These are phyloP conservation scores for Amblyopsis hoosieri DNA, from an alignment of 2,797 vertebrate genomes.

Conservation along the genomic window DNA sequence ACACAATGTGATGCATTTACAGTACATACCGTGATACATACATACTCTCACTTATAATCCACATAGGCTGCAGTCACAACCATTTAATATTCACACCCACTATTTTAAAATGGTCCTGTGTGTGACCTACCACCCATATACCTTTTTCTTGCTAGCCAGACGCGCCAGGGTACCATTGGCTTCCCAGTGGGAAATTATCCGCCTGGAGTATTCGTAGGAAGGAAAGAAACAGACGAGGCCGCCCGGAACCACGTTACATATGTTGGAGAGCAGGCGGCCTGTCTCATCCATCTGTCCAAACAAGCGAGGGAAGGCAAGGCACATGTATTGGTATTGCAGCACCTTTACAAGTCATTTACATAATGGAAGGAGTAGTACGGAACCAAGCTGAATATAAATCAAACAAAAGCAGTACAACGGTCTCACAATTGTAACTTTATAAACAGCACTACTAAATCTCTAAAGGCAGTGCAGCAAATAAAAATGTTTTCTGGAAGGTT, in stretches of 20 bases:
- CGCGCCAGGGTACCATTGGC: slow-evolving; percentile 80
- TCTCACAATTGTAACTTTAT: background rate
- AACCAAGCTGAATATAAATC: background rate
- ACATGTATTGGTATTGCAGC: background rate
- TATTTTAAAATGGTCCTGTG: too few relatives aligned
- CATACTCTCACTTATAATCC: too few relatives aligned
- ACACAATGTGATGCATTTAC: too few relatives aligned
- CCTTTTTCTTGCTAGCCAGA: slow-evolving; percentile 89
- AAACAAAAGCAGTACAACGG: slow-evolving; percentile 1
- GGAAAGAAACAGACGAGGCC: slow-evolving; percentile 96
- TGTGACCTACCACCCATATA: slow-evolving; percentile 41
- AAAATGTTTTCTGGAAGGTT: too few relatives aligned
- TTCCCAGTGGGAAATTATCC: slow-evolving; percentile 87
- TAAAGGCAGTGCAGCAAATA: too few relatives aligned
- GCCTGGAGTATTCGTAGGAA: slow-evolving; percentile 90
- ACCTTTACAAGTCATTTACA: too few relatives aligned
- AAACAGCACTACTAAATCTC: background rate
- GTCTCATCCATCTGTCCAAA: slow-evolving; percentile 89
- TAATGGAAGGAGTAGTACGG: background rate
- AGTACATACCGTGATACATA: too few relatives aligned
- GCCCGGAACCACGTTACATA: slow-evolving; percentile 90
- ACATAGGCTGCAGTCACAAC: too few relatives aligned
- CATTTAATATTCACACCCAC: too few relatives aligned
- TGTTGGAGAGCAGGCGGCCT: slow-evolving; percentile 88
- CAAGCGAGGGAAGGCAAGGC: background rate